These are phyloP conservation scores for Anas acuta DNA, from an alignment of 2,797 vertebrate genomes.

Conservation along the genomic window DNA sequence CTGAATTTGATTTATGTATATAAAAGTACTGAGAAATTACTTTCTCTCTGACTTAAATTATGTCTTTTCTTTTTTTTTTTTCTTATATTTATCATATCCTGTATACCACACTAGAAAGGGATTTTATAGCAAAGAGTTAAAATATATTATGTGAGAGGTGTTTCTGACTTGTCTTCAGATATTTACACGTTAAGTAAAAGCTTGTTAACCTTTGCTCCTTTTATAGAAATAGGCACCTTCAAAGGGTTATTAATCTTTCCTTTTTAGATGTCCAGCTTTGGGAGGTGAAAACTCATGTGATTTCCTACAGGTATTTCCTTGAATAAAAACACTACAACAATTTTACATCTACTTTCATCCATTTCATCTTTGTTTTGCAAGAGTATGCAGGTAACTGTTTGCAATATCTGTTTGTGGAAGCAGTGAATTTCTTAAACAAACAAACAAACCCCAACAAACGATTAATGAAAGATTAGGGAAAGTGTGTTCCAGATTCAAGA, in stretches of 20 bases:
- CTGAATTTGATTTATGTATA: neutral
- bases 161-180: neutral
- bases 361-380: neutral
- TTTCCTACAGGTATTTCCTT: conserved; percentile 31
- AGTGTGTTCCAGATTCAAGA: neutral
- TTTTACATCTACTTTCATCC: neutral
- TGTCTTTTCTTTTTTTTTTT: neutral
- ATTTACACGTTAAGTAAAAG: neutral
- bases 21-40: neutral
- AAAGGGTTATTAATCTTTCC: conserved; percentile 30
- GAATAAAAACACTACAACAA: neutral
- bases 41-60: neutral
- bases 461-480: neutral
- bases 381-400: neutral
- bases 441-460: neutral
- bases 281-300: neutral
- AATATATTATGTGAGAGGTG: neutral
- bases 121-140: neutral
- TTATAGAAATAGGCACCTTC: neutral
- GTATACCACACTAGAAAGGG: neutral
- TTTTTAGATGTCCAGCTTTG: neutral
- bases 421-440: neutral
- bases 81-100: neutral
- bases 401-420: neutral
- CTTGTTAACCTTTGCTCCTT: conserved; percentile 16